Conservation (phyloP, 2,113 vertebrate species). For the Orcinus orca region DNA sequence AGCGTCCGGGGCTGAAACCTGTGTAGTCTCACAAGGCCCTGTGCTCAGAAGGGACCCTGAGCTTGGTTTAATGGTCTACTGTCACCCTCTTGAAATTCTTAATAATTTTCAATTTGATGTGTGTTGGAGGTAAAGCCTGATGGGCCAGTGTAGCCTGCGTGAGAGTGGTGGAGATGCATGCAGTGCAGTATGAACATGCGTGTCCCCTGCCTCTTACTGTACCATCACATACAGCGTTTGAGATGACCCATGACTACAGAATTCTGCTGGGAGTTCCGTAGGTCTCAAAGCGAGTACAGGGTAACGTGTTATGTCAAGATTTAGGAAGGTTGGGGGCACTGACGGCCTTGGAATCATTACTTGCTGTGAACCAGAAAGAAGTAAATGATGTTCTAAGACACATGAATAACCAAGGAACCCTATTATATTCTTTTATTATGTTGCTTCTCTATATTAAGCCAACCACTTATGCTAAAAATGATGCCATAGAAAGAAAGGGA, state of each 20-base stretch:
- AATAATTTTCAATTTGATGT: background rate
- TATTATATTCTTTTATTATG: background rate
- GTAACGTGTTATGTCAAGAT: background rate
- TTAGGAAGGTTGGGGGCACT: background rate
- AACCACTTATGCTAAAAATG: background rate
- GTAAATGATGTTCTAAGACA: background rate
- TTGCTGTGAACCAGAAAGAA: background rate
- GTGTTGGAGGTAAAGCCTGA: background rate
- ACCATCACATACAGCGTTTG: too few species aligned
- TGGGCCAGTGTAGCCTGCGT: background rate
- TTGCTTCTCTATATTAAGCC: background rate
- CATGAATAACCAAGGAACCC: background rate
- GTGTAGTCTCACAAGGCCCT: too few species aligned
- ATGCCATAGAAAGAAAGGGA: background rate
- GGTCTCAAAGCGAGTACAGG: background rate
- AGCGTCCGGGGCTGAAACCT: background rate
- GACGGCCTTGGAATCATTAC: background rate
- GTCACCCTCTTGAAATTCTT: background rate
- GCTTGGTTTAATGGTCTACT: background rate
- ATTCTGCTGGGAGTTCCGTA: background rate
- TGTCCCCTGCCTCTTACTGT: background rate
- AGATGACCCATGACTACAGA: background rate
- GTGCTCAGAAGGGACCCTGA: background rate
- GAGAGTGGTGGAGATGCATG: background rate
- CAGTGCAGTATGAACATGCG: too few species aligned